A percentile compares a stretch with the other conserved stretches of the same genome.
phyloP scores from a whole-genome alignment of 2,113 vertebrate genomes.

The Barnardius zonarius region DNA sequence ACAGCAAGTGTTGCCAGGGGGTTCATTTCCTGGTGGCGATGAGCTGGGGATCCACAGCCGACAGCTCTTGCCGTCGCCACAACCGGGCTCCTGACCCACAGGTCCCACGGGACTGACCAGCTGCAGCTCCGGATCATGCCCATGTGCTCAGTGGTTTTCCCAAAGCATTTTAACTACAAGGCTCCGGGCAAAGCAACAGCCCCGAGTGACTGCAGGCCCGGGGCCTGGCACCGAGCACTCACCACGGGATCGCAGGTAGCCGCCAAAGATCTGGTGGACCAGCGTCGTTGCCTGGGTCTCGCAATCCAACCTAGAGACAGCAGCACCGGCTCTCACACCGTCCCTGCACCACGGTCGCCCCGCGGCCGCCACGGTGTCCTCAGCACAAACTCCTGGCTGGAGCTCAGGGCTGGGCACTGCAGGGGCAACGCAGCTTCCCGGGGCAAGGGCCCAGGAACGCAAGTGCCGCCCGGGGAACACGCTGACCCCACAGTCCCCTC shows the following conservation, averaged over 20 bases:
- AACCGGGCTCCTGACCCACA: not conserved
- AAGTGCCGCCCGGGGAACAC: not conserved
- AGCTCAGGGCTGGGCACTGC: not conserved
- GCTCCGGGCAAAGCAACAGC: not conserved
- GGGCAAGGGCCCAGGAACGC: not conserved
- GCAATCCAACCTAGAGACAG: slow-evolving; percentile 83
- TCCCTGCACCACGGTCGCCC: no score
- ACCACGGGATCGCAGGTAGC: slow-evolving; percentile 95
- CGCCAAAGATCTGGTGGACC: slow-evolving; percentile 96
- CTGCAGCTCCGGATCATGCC: not conserved
- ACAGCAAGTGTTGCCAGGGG: fast-evolving
- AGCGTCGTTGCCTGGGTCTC: slow-evolving; percentile 93
- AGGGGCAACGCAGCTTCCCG: fast-evolving
- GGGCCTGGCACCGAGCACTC: not conserved
- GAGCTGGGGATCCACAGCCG: not conserved
- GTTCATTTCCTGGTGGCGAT: not conserved
- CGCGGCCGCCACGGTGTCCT: not conserved
- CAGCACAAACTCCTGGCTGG: not conserved
- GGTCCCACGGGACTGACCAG: not conserved
- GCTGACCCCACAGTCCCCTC: not conserved
- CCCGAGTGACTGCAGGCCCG: not conserved
- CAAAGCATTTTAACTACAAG: not conserved
- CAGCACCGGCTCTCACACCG: fast-evolving
- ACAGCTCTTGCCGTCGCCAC: not conserved
- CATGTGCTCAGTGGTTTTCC: not conserved